A percentile compares a stretch with the other conserved stretches of the same genome.
These are phyloP conservation scores for Parotocinclus haroldoi DNA, from an alignment of 2,797 vertebrate genomes.

Conservation along the genomic window DNA sequence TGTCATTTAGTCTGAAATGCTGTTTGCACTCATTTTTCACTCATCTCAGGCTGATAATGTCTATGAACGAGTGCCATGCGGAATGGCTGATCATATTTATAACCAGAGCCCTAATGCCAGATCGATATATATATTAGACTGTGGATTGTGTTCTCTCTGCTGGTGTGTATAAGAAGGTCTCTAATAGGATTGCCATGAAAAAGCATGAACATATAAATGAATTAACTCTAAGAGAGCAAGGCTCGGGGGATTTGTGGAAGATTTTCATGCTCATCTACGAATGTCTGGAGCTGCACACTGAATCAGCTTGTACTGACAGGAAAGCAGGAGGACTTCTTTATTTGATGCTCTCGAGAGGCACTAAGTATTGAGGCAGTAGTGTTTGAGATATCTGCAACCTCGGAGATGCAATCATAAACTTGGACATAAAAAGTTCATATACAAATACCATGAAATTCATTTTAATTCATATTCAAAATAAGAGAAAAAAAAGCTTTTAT, in stretches of 20 bases:
- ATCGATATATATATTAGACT: conserved; percentile 33
- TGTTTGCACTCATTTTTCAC: conserved; percentile 28
- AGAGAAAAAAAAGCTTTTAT: too few relatives aligned
- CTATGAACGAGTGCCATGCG: conserved; percentile 31
- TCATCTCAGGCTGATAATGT: conserved; percentile 12
- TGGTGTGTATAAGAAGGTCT: conserved; percentile 43
- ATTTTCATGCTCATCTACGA: conserved; percentile 27
- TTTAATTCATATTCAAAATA: too few relatives aligned
- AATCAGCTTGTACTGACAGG: conserved; percentile 16
- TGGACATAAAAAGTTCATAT: too few relatives aligned
- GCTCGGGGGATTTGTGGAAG: conserved; percentile 25
- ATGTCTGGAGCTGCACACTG: conserved; percentile 30
- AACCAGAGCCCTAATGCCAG: conserved; percentile 29
- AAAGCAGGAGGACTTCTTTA: not conserved
- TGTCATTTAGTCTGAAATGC: conserved; percentile 1
- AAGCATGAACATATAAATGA: conserved; percentile 46
- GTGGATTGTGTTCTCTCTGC: conserved; percentile 19
- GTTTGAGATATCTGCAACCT: too few relatives aligned
- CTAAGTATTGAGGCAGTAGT: too few relatives aligned
- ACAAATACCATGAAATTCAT: too few relatives aligned
- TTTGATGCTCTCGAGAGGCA: too few relatives aligned
- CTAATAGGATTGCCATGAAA: conserved; percentile 45
- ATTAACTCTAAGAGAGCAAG: conserved; percentile 25
- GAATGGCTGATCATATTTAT: conserved; percentile 33
- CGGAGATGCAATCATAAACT: too few relatives aligned